Percentiles rank a stretch among this genome's conserved stretches.
Evolutionary conservation across 2,113 vertebrate species (phyloP).

Genomic region (Melospiza georgiana): DNA sequence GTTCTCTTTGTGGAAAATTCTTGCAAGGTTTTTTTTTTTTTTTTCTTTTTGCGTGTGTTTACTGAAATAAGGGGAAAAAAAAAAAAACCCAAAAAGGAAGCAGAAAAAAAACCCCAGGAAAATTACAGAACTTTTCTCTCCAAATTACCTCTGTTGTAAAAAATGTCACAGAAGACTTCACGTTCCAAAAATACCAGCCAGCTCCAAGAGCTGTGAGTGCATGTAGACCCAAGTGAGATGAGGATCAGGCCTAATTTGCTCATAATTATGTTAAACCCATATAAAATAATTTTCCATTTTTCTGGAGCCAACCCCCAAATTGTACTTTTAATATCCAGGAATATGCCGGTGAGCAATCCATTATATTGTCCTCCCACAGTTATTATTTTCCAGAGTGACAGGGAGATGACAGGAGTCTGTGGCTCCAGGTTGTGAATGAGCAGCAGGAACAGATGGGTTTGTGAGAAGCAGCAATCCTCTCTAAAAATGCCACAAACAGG

Average conservation of each 20-base stretch:
- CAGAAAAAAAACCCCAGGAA: neutral
- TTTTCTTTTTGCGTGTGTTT: neutral
- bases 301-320: neutral
- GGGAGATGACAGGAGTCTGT: conserved; percentile 24
- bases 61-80: neutral
- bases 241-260: conserved; percentile 25
- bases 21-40: neutral
- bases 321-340: neutral
- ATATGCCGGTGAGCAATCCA: neutral
- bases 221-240: neutral
- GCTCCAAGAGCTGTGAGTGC: neutral
- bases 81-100: neutral
- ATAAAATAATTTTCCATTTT: neutral
- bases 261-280: neutral
- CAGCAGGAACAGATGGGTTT: conserved; percentile 41
- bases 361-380: conserved; percentile 34
- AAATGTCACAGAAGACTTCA: neutral
- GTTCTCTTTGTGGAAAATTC: neutral
- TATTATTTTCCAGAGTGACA: neutral
- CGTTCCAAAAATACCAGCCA: neutral
- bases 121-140: neutral
- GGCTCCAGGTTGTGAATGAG: conserved; percentile 61
- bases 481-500: neutral
- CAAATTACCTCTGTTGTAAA: neutral
- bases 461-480: neutral